Evolutionary conservation across 2,797 vertebrate genomes (phyloP).

Genomic region (Poecilia velifera): DNA sequence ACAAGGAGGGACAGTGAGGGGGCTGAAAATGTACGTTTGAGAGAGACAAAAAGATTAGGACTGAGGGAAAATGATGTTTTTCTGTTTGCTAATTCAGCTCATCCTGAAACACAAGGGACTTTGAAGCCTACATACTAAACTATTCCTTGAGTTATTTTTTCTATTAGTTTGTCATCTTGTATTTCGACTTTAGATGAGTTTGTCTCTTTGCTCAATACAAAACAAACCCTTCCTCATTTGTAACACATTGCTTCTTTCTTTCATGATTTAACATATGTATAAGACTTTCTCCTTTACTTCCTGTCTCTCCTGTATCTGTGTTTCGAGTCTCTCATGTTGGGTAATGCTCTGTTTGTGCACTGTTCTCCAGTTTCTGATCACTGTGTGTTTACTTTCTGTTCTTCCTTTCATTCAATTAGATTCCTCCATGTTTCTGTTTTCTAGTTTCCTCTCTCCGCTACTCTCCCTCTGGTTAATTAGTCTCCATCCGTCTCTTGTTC

Average conservation of each 20-base stretch:
- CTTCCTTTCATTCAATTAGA: constrained; percentile 3
- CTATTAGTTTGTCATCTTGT: not conserved
- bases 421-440: not conserved
- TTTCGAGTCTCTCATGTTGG: not conserved
- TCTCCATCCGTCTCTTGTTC: not conserved
- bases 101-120: constrained; percentile 15
- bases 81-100: not conserved
- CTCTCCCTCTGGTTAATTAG: not conserved
- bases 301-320: not conserved
- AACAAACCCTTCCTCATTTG: not conserved
- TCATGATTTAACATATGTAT: too few species aligned
- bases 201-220: not conserved
- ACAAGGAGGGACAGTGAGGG: constrained; percentile 40
- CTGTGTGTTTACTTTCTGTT: not conserved
- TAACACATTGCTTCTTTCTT: too few species aligned
- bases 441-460: not conserved
- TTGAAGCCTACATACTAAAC: constrained; percentile 8
- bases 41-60: constrained; percentile 18
- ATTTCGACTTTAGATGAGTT: not conserved
- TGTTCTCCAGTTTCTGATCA: not conserved
- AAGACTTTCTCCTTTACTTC: not conserved
- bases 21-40: constrained; percentile 36
- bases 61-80: constrained; percentile 26
- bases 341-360: not conserved
- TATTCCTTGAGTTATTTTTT: not conserved